Conservation (phyloP, 2,113 vertebrate genomes). For the Sylvilagus bachmani region DNA sequence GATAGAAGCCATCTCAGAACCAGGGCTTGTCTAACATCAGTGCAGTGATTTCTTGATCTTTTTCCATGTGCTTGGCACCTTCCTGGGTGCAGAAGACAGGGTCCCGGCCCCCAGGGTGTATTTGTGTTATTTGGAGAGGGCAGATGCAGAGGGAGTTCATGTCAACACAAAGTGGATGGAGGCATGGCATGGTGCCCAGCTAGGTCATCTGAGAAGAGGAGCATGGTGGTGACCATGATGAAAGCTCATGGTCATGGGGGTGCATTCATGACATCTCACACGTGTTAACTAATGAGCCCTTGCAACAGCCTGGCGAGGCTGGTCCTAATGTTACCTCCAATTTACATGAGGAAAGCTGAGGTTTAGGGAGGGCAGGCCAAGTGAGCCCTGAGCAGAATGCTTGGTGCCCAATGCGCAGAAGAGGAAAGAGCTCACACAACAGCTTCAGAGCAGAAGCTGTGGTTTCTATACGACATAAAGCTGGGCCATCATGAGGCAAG, state of each 20-base stretch:
- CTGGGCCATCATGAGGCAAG: not conserved
- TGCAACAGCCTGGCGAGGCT: fast-evolving
- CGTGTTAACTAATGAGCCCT: fast-evolving
- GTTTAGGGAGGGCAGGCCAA: not conserved
- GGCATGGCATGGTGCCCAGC: no score
- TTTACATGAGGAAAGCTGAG: not conserved
- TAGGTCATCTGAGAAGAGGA: not conserved
- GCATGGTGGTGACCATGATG: fast-evolving
- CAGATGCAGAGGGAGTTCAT: not conserved
- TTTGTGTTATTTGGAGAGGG: not conserved
- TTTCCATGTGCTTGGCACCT: not conserved
- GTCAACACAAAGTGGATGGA: not conserved
- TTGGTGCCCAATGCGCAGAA: not conserved
- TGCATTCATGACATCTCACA: fast-evolving
- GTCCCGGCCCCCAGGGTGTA: not conserved
- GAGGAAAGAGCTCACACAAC: fast-evolving
- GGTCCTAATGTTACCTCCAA: no score
- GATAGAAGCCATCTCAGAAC: not conserved
- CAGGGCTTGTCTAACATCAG: not conserved
- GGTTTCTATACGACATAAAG: not conserved
- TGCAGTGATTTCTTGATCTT: not conserved
- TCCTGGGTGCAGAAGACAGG: not conserved
- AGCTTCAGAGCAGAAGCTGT: no score
- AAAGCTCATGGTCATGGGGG: fast-evolving
- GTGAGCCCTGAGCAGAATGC: not conserved